Base-by-base conservation (phyloP, 2,113 vertebrate genomes). In the Heteronetta atricapilla region DNA sequence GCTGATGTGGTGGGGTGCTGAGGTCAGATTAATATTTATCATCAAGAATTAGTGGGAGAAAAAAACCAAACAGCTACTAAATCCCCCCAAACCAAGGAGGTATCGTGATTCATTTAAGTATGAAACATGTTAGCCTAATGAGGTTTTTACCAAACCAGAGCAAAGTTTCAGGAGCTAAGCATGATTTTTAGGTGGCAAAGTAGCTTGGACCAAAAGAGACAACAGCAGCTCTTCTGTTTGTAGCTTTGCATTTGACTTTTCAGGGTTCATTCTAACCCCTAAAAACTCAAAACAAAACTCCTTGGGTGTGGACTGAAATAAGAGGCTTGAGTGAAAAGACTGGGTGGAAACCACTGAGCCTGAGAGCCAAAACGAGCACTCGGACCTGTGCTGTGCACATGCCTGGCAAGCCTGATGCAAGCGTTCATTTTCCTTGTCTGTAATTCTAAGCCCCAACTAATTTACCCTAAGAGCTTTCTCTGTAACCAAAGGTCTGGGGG, bases 281-380 rank as follows among this genome's bases (percentile, higher is more conserved):
- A 2, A 5, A 91, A 88, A 90, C 12, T 88, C 79, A 91, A 93
- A 82, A 26, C 31, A 86, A 90, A 95, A 84, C 59, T 95, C 67
- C 21, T 6, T 8, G 63, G 59, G n/a, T 78, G 52, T 83, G 87
- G 93, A 77, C 46, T 36, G 78, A 95, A 88, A 86, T n/a, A 53
- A 88, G 34, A 75, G 29, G 26, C 80, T 83, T 89, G 63, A 83
- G 36, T 69, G 34, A 91, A 73, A 93, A 59, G 13, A 21, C 17
- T 34, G 33, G 42, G 46, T 26, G n/a, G 46, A 95, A 97, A 91
- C 75, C 68, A 89, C 93, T 11, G 31, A 93, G 77, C 40, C 18
- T 44, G 36, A 93, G 70, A 85, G 73, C 40, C 34, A 90, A 86
- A 90, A 31, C 18, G 34, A 78, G 8, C 13, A 13, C 64, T 80